A percentile compares a stretch with the other conserved stretches of the same genome.
Conservation (phyloP, 1,140 invertebrate genomes). For the Octopus sinensis region DNA sequence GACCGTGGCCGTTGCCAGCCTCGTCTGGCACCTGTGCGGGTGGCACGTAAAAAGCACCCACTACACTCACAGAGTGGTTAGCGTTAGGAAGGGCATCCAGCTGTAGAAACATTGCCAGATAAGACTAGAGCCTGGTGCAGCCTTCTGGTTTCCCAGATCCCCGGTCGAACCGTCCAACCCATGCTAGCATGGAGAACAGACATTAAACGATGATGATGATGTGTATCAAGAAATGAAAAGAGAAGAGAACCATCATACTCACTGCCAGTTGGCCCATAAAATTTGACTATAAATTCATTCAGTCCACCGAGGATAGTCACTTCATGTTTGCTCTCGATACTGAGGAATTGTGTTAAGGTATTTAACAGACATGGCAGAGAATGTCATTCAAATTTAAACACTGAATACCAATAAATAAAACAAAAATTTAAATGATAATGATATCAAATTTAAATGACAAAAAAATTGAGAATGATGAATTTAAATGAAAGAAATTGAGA, state of each 20-base stretch:
- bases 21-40: too few relatives aligned
- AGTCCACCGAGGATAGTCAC: slow-evolving; percentile 95
- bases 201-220: neutral
- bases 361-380: neutral
- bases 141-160: too few relatives aligned
- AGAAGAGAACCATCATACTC: slow-evolving; percentile 33
- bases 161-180: too few relatives aligned
- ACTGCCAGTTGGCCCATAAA: slow-evolving; percentile 80
- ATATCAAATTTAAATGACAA: neutral
- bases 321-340: slow-evolving; percentile 98
- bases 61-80: too few relatives aligned
- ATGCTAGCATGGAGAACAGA: too few relatives aligned
- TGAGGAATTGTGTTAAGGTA: slow-evolving; percentile 56
- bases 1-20: too few relatives aligned
- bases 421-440: neutral
- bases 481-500: neutral
- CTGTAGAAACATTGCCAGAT: too few relatives aligned
- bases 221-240: neutral
- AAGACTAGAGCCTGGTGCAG: too few relatives aligned
- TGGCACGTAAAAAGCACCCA: too few relatives aligned
- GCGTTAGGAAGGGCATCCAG: too few relatives aligned
- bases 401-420: neutral
- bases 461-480: neutral
- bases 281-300: slow-evolving; percentile 99
- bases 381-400: neutral